Base-by-base conservation (phyloP, 37 sponge, comb jelly and placozoan genomes). In the Geodia barretti region DNA sequence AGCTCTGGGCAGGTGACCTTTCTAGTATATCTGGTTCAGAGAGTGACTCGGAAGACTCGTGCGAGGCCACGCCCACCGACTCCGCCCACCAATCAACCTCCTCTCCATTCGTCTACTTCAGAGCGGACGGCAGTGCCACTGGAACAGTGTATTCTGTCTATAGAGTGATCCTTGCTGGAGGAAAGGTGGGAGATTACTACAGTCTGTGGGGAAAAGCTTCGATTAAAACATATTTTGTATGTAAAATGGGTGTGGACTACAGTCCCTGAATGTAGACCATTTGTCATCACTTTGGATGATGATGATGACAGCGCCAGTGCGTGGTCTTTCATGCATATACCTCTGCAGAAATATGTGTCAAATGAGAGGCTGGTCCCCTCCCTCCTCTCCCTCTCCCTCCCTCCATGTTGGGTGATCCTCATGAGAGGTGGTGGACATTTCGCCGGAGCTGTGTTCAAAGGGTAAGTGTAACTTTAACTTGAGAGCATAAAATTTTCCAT, bases 401-500 rank as follows among this genome's bases (percentile, higher is more conserved):
- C 77, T 11, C 78, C 70, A 28, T 54, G 79, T 3, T 87, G 92
- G 85, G 64, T 87, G 2, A 60, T 95, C 72, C 87, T 95, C 33
- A 89, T 95, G 93, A 82, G 67, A 34, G 75, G 90, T 65, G 96
- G 88, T 32, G 96, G 96, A 4, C 98, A 97, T 75, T 97, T 95
- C 76, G 98, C 98, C 39, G 98, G 95, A 41, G 98, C 95, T 35
- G 89, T 97, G 5, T 97, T 94, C 82, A 87, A 68, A 79, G 91
- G 91, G 95, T 90, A 61, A 64, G 77, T 68, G 0, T 1, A 9
- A 23, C n/a, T 75, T 1, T 11, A 70, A 28, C 9, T 54, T 36
- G 39, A 36, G 11, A 71, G n/a, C n/a, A n/a, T n/a, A n/a, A n/a
- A n/a, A 31, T 60, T 60, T 60, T 60, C 61, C 61, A 23, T n/a